Evolutionary conservation across 2,888 invertebrate species (phyloP), one percentile per base, ranked within the genome.

Genomic region (Podabrus alpinus): DNA sequence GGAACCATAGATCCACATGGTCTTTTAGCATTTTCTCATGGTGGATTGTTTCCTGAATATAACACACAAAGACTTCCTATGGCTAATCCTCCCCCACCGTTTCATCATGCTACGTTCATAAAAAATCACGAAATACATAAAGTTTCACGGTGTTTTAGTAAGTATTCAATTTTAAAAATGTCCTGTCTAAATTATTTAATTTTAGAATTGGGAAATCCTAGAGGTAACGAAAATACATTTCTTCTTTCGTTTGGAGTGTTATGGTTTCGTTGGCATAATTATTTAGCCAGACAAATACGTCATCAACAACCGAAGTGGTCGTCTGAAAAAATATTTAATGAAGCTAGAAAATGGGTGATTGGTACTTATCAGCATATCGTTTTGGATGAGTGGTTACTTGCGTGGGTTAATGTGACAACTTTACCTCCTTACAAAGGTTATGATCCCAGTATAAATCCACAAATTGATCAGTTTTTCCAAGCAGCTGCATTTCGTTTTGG

Each of bases 391-490:
- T 90, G 90, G 90, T 82, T 90, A 60, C 88, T 88, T 4, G 80
- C 85, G 66, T 89, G 88, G 86, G 78, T 90, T 3, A 86, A 86
- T 0, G 79, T 81, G 19, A 24, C 25, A 11, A 19, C 61, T 29
- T 62, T 85, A 1, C 66, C 76, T 21, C 13, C 72, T 59, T 84
- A 85, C 78, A 68, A 79, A 85, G 88, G 86, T 69, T 91, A 91
- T 82, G 86, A 91, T 80, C 88, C 89, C 1, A 86, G 86, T 72
- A 83, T 89, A 59, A 89, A 91, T 83, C 91, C 91, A 5, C 90
- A 91, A 82, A 90, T 92, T 60, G 90, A 90, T 72, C 90, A 91
- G 77, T 89, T 91, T 78, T 92, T 92, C 79, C 91, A 91, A 84
- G 85, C 90, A 9, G 90, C 91, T 7, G 91, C 91, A 3, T 91